Percentiles rank a stretch among this genome's conserved stretches.
Conservation (phyloP, 1,140 invertebrate genomes). For the Pygmarrhopalites habei region DNA sequence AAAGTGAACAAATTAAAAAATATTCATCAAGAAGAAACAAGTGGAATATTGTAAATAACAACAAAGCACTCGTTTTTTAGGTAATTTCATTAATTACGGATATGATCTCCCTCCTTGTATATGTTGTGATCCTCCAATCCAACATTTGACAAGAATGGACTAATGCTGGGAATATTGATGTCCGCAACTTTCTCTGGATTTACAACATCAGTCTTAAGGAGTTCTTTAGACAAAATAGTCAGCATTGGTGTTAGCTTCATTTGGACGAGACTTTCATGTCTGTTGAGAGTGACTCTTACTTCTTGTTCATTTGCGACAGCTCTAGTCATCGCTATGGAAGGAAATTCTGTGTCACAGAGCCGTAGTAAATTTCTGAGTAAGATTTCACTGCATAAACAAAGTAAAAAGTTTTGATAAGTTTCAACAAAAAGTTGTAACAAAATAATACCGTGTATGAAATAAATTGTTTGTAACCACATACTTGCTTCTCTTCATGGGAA, state of each 20-base stretch:
- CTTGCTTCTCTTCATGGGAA: conserved; percentile 61
- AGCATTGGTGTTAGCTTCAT: conserved; percentile 57
- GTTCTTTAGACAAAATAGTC: conserved; percentile 55
- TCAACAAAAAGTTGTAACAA: not conserved
- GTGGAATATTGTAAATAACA: not conserved
- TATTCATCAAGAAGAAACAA: too few species aligned
- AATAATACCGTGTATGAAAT: not conserved
- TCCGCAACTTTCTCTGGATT: too few species aligned
- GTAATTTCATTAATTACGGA: conserved; percentile 74
- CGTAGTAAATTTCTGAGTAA: conserved; percentile 61
- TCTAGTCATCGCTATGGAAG: conserved; percentile 44
- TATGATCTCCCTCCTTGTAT: conserved; percentile 55
- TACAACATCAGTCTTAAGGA: conserved; percentile 49
- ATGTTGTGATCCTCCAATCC: conserved; percentile 58
- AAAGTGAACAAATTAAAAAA: too few species aligned
- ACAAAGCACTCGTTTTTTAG: not conserved
- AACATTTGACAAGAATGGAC: conserved; percentile 61
- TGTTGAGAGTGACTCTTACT: conserved; percentile 48
- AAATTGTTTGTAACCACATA: conserved; percentile 45
- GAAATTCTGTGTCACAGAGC: conserved; percentile 57
- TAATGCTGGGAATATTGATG: conserved; percentile 64
- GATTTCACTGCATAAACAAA: conserved; percentile 52
- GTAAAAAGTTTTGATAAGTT: conserved; percentile 15
- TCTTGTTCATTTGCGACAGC: conserved; percentile 16
- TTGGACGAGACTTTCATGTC: conserved; percentile 55